A percentile compares a stretch with the other conserved stretches of the same genome.
Evolutionary conservation across 2,888 invertebrate species (phyloP).

Genomic region (Rotaria sp.): DNA sequence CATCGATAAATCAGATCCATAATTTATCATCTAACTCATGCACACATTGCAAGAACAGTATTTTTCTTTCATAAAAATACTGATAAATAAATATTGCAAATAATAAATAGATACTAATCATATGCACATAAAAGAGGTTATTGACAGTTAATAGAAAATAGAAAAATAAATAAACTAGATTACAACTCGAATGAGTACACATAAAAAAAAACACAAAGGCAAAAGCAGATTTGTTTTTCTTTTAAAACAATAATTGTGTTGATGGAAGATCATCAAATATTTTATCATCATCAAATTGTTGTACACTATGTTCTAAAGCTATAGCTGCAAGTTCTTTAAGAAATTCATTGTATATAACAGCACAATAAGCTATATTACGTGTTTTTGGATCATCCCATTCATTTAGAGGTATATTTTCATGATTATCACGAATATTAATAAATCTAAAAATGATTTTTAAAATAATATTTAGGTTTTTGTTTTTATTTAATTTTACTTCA

Average conservation of each 20-base stretch:
- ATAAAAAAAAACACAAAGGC: no score
- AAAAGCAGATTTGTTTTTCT: no score
- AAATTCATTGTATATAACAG: constrained; percentile 87
- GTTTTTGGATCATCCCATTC: constrained; percentile 46
- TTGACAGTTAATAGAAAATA: neutral
- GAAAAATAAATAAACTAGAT: no score
- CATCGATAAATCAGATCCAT: no score
- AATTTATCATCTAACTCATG: no score
- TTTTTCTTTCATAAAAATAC: no score
- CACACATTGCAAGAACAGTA: no score
- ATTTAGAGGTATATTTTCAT: neutral
- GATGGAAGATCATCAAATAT: neutral
- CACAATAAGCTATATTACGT: constrained; percentile 65
- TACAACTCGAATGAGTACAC: no score
- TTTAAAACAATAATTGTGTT: neutral
- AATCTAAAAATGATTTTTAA: neutral
- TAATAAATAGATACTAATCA: neutral
- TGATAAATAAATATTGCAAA: neutral
- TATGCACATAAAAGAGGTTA: neutral
- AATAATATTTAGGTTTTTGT: no score
- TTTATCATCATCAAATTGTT: constrained; percentile 22
- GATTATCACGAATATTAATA: constrained; percentile 9
- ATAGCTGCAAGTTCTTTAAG: constrained; percentile 86
- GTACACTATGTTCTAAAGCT: constrained; percentile 79
- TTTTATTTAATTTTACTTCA: neutral